These are phyloP conservation scores for Aleiodes leptofemur DNA, from an alignment of 2,888 invertebrate species.

Conservation along the genomic window DNA sequence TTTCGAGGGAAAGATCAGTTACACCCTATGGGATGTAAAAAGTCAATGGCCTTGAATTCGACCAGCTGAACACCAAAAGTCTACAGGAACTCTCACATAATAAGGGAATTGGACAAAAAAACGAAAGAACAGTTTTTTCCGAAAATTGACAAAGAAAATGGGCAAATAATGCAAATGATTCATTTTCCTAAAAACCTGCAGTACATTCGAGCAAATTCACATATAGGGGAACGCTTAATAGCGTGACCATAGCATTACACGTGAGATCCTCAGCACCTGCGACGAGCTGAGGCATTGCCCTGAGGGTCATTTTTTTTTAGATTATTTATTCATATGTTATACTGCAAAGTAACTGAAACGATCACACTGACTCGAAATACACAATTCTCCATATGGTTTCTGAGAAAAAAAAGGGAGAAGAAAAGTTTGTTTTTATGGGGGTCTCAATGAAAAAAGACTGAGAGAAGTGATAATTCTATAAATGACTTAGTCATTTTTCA, in stretches of 20 bases:
- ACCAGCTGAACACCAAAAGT: constrained; percentile 46
- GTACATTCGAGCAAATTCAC: background rate
- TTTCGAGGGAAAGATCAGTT: constrained; percentile 56
- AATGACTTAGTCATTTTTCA: too few species aligned
- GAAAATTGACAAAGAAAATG: too few species aligned
- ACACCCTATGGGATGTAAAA: constrained; percentile 38
- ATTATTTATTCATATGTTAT: constrained; percentile 55
- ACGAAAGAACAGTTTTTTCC: background rate
- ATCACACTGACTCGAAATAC: constrained; percentile 41
- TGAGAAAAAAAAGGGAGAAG: constrained; percentile 40
- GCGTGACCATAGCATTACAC: constrained; percentile 39
- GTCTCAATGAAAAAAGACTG: background rate
- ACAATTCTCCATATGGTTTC: constrained; percentile 11
- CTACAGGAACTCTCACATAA: constrained; percentile 36
- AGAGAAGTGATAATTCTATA: too few species aligned
- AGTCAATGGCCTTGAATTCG: constrained; percentile 57
- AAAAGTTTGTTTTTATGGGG: background rate
- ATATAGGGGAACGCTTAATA: constrained; percentile 24
- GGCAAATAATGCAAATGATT: too few species aligned
- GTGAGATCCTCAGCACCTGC: constrained; percentile 58
- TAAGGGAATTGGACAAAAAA: constrained; percentile 29
- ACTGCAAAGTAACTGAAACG: constrained; percentile 9
- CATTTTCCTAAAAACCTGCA: background rate
- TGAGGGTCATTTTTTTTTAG: constrained; percentile 40
- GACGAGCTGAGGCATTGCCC: constrained; percentile 40